phyloP scores from a whole-genome alignment of 1,140 invertebrate species.

The Diuraphis noxia region DNA sequence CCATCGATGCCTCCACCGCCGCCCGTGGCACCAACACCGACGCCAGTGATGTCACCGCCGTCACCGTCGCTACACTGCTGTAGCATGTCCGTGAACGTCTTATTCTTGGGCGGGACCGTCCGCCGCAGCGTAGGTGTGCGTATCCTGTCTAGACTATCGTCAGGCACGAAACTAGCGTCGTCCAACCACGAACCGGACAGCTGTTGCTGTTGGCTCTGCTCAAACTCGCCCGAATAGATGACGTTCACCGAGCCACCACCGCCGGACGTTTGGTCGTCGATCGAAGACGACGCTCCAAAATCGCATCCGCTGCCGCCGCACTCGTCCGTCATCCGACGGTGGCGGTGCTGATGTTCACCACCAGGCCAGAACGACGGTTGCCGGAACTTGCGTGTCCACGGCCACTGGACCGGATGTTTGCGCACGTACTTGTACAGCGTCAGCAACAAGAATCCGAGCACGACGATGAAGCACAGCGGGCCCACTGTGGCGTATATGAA shows the following conservation, averaged over 20 bases:
- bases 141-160: slow-evolving; percentile 56
- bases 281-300: background rate
- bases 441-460: slow-evolving; percentile 56
- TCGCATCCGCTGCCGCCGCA: background rate
- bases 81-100: slow-evolving; percentile 51
- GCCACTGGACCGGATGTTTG: slow-evolving; percentile 56
- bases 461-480: slow-evolving; percentile 56
- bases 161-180: slow-evolving; percentile 57
- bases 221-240: slow-evolving; percentile 59
- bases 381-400: slow-evolving; percentile 57
- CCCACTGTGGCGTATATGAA: slow-evolving; percentile 58
- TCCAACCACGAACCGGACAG: slow-evolving; percentile 58
- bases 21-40: background rate
- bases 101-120: slow-evolving; percentile 40
- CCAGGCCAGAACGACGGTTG: slow-evolving; percentile 55
- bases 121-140: slow-evolving; percentile 48
- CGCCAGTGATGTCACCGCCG: background rate
- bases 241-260: slow-evolving; percentile 56
- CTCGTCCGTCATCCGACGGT: slow-evolving; percentile 12
- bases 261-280: background rate
- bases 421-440: slow-evolving; percentile 56
- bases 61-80: slow-evolving; percentile 22
- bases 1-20: background rate
- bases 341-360: background rate
- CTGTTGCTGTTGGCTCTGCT: slow-evolving; percentile 57